Evolutionary conservation across 2,113 vertebrate species (phyloP).

Genomic region (Leptosomus discolor): DNA sequence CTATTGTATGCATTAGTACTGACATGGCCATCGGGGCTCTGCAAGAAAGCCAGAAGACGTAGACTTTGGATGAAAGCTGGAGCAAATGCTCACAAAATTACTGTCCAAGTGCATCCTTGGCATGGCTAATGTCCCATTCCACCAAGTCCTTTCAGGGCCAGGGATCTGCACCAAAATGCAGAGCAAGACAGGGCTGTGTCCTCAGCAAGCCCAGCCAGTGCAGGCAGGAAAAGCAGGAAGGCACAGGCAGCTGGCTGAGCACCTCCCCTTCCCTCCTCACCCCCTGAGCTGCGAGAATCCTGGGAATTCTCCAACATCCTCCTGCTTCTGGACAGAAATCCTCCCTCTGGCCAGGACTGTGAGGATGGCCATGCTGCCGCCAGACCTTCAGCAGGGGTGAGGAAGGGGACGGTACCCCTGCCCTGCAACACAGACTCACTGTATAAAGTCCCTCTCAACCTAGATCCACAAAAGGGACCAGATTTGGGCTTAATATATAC

Average conservation of each 20-base stretch:
- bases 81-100: not conserved
- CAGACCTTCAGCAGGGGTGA: not conserved
- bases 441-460: not conserved
- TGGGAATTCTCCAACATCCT: not conserved
- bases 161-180: not conserved
- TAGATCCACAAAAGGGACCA: not conserved
- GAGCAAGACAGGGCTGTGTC: not conserved
- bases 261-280: not conserved
- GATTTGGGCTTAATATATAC: not conserved
- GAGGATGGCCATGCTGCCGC: not conserved
- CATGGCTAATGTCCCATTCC: not conserved
- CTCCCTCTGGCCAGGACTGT: fast-evolving
- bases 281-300: fast-evolving
- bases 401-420: not conserved
- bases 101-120: not conserved
- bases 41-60: not conserved
- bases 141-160: not conserved
- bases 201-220: not conserved
- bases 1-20: not conserved
- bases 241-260: not conserved
- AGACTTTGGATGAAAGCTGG: not conserved
- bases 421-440: not conserved
- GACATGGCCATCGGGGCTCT: fast-evolving
- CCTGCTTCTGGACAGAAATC: not conserved
- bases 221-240: not conserved